Percentiles rank a stretch among this genome's conserved stretches.
Conservation (phyloP, 2,113 vertebrate genomes). For the Platysternon megacephalum region DNA sequence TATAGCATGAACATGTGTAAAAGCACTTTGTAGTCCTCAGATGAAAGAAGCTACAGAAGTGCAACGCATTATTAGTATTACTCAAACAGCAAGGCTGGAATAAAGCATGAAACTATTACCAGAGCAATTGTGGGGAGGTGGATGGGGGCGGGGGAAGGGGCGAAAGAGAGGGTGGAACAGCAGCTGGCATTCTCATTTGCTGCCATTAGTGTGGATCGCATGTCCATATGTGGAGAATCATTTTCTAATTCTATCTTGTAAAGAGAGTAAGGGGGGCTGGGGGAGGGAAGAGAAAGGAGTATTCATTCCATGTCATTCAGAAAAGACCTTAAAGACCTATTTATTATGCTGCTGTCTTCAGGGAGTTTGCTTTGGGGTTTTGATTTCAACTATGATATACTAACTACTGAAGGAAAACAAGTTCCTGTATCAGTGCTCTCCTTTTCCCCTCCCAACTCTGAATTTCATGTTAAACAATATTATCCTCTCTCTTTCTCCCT, state of each 20-base stretch:
- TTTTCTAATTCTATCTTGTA: constrained; percentile 64
- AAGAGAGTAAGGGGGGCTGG: constrained; percentile 20
- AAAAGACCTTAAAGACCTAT: constrained; percentile 72
- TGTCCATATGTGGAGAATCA: constrained; percentile 28
- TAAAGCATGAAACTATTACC: constrained; percentile 61
- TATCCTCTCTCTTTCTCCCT: constrained; percentile 1
- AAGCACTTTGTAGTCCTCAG: constrained; percentile 57
- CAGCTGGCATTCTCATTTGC: constrained; percentile 61
- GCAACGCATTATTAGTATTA: constrained; percentile 54
- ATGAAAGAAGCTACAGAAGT: constrained; percentile 63
- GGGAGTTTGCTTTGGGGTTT: constrained; percentile 67
- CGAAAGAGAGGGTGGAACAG: constrained; percentile 38
- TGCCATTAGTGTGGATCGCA: constrained; percentile 42
- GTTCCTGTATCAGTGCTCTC: constrained; percentile 45
- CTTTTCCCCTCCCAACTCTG: background rate
- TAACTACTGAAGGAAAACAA: constrained; percentile 48
- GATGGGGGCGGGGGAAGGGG: constrained; percentile 51
- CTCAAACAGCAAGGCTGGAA: constrained; percentile 60
- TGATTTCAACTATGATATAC: constrained; percentile 74
- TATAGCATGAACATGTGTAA: constrained; percentile 39
- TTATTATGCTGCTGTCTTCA: constrained; percentile 69
- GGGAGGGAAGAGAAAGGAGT: constrained; percentile 22
- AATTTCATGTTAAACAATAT: constrained; percentile 29
- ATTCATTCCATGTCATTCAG: constrained; percentile 70
- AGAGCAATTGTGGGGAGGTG: constrained; percentile 41